Evolutionary conservation across 2,797 vertebrate genomes (phyloP), one percentile per base, ranked within the genome.

Genomic region (Manis javanica): DNA sequence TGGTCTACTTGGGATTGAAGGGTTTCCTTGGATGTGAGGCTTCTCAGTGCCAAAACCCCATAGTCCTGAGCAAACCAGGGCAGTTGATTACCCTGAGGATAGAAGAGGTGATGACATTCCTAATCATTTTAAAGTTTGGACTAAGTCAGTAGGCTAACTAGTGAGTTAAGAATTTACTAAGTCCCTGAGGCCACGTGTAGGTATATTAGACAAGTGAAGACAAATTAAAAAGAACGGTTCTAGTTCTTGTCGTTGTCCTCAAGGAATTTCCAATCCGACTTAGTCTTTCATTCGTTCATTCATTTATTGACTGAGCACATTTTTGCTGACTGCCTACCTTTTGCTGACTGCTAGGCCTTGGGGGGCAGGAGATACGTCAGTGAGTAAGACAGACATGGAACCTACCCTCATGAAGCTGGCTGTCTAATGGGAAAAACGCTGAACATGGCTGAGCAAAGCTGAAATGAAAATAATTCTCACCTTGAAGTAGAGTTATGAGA

Each of bases 381-480:
- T 55, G 71, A 82, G 46, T 61, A 77, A 92, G 29, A 92, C 3
- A 1, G 24, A 31, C 42, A 7, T 1, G 53, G 3, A 23, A 59
- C 10, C 53, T 84, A 39, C 51, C 88, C 37, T 84, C 42, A 7
- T 14, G 34, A 34, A 49, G 85, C 78, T 55, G n/a, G 49, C n/a
- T 83, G 18, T 42, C 39, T 71, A 57, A 37, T 9, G 37, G 42
- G n/a, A 29, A 71, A 89, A 26, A 66, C 39, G 59, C 7, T 51
- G 64, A 82, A 71, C 69, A 7, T 46, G 51, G n/a, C 42, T 71
- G 71, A 71, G 71, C 49, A 78, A 55, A 59, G 51, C 19, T 53
- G 53, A 84, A 92, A 82, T 61, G 85, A 42, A 84, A 84, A 13
- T 89, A 78, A 89, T 49, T 95, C 72, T 84, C 37, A 24, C 42